phyloP scores from a whole-genome alignment of 2,113 vertebrate genomes.

The Anhinga rufa region DNA sequence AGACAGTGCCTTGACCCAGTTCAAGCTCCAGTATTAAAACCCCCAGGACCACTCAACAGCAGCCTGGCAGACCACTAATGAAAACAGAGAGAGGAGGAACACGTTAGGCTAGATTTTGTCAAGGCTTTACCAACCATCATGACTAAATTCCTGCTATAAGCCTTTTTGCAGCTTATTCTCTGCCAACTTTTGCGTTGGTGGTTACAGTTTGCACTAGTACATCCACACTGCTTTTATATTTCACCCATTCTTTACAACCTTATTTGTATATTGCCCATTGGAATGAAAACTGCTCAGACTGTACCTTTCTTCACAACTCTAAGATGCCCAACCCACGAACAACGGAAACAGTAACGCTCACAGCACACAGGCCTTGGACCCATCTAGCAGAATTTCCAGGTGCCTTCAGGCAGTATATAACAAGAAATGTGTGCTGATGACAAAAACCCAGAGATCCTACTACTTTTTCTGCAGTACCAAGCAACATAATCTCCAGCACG shows the following conservation, averaged over 20 bases:
- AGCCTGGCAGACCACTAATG: neutral
- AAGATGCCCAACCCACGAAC: neutral
- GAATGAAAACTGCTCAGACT: neutral
- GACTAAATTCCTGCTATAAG: neutral
- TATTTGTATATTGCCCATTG: neutral
- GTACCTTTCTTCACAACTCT: neutral
- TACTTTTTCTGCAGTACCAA: neutral
- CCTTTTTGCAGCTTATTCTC: neutral
- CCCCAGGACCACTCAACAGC: neutral
- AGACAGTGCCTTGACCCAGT: neutral
- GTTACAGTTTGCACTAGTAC: neutral
- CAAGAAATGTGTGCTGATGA: neutral
- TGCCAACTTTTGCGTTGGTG: fast-evolving
- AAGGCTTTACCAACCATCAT: neutral
- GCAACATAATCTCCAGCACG: neutral
- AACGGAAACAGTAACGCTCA: neutral
- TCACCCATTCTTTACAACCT: neutral
- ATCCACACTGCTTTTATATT: neutral
- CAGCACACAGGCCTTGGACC: neutral
- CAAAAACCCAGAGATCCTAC: neutral
- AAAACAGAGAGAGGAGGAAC: neutral
- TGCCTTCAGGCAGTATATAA: neutral
- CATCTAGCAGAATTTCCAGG: neutral
- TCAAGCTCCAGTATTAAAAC: neutral
- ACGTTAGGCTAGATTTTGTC: neutral